These are phyloP conservation scores for Pemphredon lugubris DNA, from an alignment of 2,888 invertebrate genomes.

Conservation along the genomic window DNA sequence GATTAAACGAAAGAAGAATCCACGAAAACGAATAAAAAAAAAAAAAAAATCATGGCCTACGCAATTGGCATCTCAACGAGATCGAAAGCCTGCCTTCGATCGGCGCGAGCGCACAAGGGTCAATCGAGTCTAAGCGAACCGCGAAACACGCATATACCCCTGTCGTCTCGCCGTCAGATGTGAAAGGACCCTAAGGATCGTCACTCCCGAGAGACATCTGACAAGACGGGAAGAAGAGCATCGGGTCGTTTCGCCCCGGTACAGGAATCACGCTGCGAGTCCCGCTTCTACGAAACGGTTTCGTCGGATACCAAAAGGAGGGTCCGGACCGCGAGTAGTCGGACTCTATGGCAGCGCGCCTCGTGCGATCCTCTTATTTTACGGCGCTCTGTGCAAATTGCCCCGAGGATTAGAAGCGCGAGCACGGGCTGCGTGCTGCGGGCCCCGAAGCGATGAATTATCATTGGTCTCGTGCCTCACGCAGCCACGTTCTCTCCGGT, in stretches of 20 bases:
- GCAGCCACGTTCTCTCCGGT: conserved; percentile 57
- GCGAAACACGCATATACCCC: too few species aligned
- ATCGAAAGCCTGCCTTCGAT: too few species aligned
- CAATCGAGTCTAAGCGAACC: too few species aligned
- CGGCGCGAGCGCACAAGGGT: too few species aligned
- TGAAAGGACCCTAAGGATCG: conserved; percentile 10
- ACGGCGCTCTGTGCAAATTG: conserved; percentile 67
- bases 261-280: conserved; percentile 14
- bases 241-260: conserved; percentile 20
- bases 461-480: conserved; percentile 74
- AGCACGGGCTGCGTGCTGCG: conserved; percentile 64
- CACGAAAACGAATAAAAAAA: too few species aligned
- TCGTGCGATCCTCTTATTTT: conserved; percentile 59
- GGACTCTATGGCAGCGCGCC: conserved; percentile 24
- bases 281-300: conserved; percentile 57
- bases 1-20: too few species aligned
- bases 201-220: conserved; percentile 41
- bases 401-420: conserved; percentile 70
- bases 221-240: too few species aligned
- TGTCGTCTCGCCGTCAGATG: not conserved
- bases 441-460: conserved; percentile 63
- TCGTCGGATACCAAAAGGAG: conserved; percentile 43
- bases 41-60: too few species aligned
- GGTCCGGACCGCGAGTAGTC: conserved; percentile 26
- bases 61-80: too few species aligned